Evolutionary conservation across 2,888 invertebrate genomes (phyloP).

Genomic region (Pyrrhia umbra): DNA sequence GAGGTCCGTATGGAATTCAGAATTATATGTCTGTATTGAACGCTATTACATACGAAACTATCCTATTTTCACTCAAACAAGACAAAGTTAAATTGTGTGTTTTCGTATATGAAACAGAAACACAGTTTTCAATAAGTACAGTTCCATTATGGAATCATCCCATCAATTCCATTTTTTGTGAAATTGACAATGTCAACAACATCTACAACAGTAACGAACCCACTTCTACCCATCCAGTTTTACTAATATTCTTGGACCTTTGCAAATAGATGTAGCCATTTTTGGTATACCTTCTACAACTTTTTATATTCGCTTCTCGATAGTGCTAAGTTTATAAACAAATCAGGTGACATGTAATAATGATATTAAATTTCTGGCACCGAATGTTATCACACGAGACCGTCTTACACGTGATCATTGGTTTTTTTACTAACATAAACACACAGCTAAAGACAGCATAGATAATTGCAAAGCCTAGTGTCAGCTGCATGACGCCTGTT

Average conservation of each 20-base stretch:
- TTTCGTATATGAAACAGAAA: too few species aligned
- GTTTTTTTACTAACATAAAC: conserved; percentile 13
- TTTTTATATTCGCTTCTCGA: conserved; percentile 27
- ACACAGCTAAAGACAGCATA: conserved; percentile 14
- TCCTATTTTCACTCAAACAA: too few species aligned
- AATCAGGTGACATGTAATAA: conserved; percentile 12
- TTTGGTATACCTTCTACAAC: conserved; percentile 40
- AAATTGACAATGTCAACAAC: too few species aligned
- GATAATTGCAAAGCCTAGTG: conserved; percentile 30
- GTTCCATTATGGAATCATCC: too few species aligned
- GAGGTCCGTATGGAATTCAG: not conserved
- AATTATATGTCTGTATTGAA: not conserved
- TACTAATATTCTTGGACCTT: not conserved
- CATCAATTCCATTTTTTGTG: too few species aligned
- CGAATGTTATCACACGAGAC: conserved; percentile 50
- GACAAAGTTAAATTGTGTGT: not conserved
- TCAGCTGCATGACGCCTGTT: conserved; percentile 26
- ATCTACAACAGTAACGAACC: too few species aligned
- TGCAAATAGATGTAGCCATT: conserved; percentile 36
- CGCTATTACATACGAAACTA: not conserved
- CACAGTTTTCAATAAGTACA: too few species aligned
- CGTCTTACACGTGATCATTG: conserved; percentile 35
- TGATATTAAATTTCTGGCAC: conserved; percentile 41
- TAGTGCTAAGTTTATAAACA: conserved; percentile 35
- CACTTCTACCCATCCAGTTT: too few species aligned